Evolutionary conservation across 2,797 vertebrate genomes (phyloP), one percentile per base, ranked within the genome.

Genomic region (Esox lucius): DNA sequence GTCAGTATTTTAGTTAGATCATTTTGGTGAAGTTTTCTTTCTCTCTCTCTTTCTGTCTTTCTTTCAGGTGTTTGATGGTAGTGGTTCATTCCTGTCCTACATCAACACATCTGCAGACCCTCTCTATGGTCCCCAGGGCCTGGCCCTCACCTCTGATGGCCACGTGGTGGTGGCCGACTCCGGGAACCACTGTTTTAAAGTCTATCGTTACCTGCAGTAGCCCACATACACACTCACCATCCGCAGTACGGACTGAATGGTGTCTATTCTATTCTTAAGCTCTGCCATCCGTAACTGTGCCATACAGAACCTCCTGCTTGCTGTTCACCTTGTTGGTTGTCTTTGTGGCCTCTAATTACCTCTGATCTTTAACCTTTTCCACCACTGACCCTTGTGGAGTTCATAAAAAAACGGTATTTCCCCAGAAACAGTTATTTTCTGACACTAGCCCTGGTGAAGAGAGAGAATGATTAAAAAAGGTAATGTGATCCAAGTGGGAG

Each of bases 101-200:
- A 97, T 99, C 90, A 99, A 99, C 91, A 99, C 98, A 0, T 99
- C 96, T 19, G 97, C 96, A 13, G 98, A 99, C 87, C 98, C 98
- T 0, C 95, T 99, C 68, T 99, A 99, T 0, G 98, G 98, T 73
- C 98, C 98, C 0, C 98, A 99, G 90, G 98, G 98, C 74, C 91
- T 99, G 84, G 96, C 97, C 24, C 95, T 99, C 68, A 99, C 97
- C 78, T 97, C 96, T 2, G 97, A 99, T 0, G 97, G 97, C 85
- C 97, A 99, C 0, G 96, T 99, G 67, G 97, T 98, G 82, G 97
- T 99, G 11, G 98, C 98, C 71, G 98, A 99, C 92, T 99, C 98
- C 73, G 97, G 98, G 83, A 99, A 99, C 91, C 98, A 99, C 88
- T 99, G 98, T 91, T 99, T 98, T 90, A 99, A 99, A 93, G 94